phyloP scores from a whole-genome alignment of 2,888 invertebrate species.

The Disparrhopalites patrizii region DNA sequence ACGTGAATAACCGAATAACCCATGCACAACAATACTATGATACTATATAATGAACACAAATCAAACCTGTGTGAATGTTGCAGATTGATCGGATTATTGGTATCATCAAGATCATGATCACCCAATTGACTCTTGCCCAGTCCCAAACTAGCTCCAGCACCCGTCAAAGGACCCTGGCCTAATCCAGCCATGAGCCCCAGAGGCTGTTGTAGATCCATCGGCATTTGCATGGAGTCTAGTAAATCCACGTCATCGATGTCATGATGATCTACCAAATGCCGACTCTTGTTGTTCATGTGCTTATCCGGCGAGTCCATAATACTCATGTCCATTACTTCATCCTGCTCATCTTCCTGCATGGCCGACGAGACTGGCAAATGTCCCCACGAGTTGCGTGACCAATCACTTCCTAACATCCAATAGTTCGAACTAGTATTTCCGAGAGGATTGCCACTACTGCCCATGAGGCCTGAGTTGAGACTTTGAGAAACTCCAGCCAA shows the following conservation, averaged over 20 bases:
- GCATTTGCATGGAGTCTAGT: slow-evolving; percentile 40
- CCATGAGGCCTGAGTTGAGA: too few species aligned
- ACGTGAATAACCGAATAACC: too few species aligned
- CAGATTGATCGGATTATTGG: slow-evolving; percentile 31
- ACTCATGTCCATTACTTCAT: slow-evolving; percentile 47
- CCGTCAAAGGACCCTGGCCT: not conserved
- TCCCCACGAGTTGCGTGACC: slow-evolving; percentile 30
- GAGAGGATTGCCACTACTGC: too few species aligned
- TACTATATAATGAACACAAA: not conserved
- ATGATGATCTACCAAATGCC: slow-evolving; percentile 7
- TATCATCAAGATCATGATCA: not conserved
- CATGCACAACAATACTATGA: not conserved
- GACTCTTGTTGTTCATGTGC: not conserved
- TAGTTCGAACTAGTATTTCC: slow-evolving; percentile 32
- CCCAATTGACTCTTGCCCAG: not conserved
- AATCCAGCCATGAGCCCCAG: slow-evolving; percentile 16
- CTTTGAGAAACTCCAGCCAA: slow-evolving; percentile 15
- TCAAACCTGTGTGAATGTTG: slow-evolving; percentile 4
- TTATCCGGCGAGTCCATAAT: slow-evolving; percentile 39
- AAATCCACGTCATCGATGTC: slow-evolving; percentile 41
- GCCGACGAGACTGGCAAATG: not conserved
- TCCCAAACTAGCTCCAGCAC: not conserved
- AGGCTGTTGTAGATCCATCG: slow-evolving; percentile 46
- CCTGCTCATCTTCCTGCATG: slow-evolving; percentile 38
- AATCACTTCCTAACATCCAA: slow-evolving; percentile 16